Conservation (phyloP, 2,113 vertebrate genomes). For the Loxodonta africana region DNA sequence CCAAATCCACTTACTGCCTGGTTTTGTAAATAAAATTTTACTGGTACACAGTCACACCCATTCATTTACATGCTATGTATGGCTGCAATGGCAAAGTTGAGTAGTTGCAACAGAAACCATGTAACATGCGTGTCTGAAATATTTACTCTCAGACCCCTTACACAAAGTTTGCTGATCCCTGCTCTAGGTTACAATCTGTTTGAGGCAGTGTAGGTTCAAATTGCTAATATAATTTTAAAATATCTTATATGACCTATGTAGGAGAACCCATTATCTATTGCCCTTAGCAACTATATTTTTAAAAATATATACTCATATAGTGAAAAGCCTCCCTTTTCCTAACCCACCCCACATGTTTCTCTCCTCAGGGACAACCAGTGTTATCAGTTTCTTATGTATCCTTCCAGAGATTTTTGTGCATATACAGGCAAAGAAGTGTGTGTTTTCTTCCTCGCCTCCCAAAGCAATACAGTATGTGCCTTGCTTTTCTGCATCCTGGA, state of each 20-base stretch:
- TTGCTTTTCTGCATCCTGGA: background rate
- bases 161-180: background rate
- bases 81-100: background rate
- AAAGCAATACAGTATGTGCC: background rate
- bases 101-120: background rate
- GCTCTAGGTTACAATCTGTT: background rate
- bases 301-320: background rate
- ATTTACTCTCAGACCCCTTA: background rate
- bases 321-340: background rate
- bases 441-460: background rate
- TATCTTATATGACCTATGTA: background rate
- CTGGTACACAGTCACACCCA: too few species aligned
- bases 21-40: conserved; percentile 10
- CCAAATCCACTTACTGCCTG: background rate
- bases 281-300: background rate
- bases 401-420: background rate
- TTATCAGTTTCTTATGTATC: background rate
- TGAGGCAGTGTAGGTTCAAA: background rate
- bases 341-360: background rate
- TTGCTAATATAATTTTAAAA: conserved; percentile 2
- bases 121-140: background rate
- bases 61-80: too few species aligned
- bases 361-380: background rate
- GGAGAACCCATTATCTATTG: background rate
- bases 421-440: background rate